Base-by-base conservation (phyloP, 2,888 invertebrate species). In the Pemphredon lugubris region DNA sequence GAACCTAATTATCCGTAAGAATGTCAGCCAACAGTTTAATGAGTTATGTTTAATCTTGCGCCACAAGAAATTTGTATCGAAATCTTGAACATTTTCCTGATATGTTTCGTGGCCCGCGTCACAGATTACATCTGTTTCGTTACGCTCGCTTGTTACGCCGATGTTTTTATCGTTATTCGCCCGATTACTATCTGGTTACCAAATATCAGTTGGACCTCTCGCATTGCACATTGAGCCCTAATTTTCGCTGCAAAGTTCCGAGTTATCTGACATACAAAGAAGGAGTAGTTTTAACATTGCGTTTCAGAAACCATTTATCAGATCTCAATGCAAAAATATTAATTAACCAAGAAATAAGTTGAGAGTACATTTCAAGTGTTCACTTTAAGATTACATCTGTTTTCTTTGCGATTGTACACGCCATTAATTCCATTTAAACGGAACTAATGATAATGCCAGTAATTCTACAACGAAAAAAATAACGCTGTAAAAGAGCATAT, bases 11-110 rank as follows among this genome's bases (percentile, higher is more conserved):
- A 34, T 6, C 20, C 40, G 23, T 51, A 16, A 47, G 18, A 32
- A 40, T 34, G 20, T 5, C 6, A 45, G 3, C n/a, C 14, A 30
- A 23, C 50, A 34, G 18, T 40, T 42, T 37, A 14, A 16, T 50
- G 34, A 26, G 18, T 32, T 37, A 50, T 32, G 57, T 57, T 78
- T 78, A 81, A 79, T 60, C 64, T 60, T 65, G 42, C 59, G 34
- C 60, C 67, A 82, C 81, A 42, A 74, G 48, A 63, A 84, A 84
- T 86, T 85, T 86, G 76, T 72, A 64, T 39, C 30, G 67, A 57
- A 40, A 68, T 76, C 58, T 50, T 51, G 51, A 72, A 67, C 81
- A 81, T 84, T 72, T 67, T 73, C 57, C 68, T 54, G 74, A 79
- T 69, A 44, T 55, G 66, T 73, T 67, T 58, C 50, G 47, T 44